Evolutionary conservation across 92 coral and sea anemone species (phyloP), one percentile per base, ranked within the genome.

Genomic region (Epizoanthus rinbou): DNA sequence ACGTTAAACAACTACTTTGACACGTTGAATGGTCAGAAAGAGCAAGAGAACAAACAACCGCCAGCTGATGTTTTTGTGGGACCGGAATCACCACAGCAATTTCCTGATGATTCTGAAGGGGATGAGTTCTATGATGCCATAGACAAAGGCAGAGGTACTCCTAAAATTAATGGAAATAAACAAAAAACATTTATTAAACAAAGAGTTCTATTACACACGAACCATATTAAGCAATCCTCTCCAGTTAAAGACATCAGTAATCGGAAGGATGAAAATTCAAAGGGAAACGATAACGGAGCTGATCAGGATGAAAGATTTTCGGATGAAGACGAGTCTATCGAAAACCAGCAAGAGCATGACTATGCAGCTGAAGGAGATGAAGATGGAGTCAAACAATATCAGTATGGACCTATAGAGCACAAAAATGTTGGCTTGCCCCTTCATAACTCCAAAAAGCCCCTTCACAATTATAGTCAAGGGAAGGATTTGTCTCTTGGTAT

Each of bases 1-100:
- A 86, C 94, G 28, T 88, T 93, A 11, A 81, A 87, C 25, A 92
- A 93, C 71, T 93, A 93, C 78, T 93, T 93, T 76, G 91, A 91
- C 47, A 94, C 97, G 3, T 65, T 93, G 67, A 93, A 93, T 39
- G 97, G 88, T 41, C 86, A 92, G 16, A 63, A 39, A 62, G 86
- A 84, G 57, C 88, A 64, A 18, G 56, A 82, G 39, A 87, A 24
- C 3, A 76, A 60, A 2, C 81, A 74, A 15, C 86, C 71, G 5
- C 75, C 80, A 9, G 75, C 86, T 31, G 79, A 72, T 83, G 74
- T 81, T 52, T 69, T 69, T 66, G 67, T 81, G 13, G 76, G 74
- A 15, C 68, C 80, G 71, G 70, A 58, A 71, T n/a, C 59, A 43
- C 57, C 62, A 2, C 84, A 76, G 58, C 37, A 47, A 22, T 24